Conservation (phyloP, 92 coral and sea anemone genomes). For the Porites evermanni region DNA sequence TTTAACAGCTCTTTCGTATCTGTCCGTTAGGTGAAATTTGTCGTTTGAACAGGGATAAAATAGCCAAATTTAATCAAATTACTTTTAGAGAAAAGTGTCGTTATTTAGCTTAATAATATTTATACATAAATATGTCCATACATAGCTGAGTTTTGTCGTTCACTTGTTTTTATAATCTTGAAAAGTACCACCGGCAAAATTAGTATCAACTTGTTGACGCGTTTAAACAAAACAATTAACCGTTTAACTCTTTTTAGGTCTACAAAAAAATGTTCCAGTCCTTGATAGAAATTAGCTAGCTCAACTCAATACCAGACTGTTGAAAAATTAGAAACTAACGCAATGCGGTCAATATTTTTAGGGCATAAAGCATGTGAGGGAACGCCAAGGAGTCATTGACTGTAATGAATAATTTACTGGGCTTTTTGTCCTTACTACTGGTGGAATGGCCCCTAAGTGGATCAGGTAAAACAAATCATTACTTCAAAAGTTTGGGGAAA, state of each 20-base stretch:
- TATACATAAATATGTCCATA: neutral
- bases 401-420: constrained; percentile 54
- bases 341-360: neutral
- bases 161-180: constrained; percentile 14
- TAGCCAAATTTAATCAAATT: neutral
- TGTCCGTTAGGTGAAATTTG: too few relatives aligned
- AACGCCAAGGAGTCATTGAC: constrained; percentile 1
- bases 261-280: too few relatives aligned
- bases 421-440: constrained; percentile 42
- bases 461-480: constrained; percentile 28
- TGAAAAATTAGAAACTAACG: neutral
- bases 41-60: too few relatives aligned
- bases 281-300: neutral
- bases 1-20: too few relatives aligned
- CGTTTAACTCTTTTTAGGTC: neutral
- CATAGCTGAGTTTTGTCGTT: neutral
- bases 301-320: neutral
- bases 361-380: constrained; percentile 40
- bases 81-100: neutral
- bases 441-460: constrained; percentile 48
- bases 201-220: constrained; percentile 6
- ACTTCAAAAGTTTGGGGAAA: neutral
- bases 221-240: neutral
- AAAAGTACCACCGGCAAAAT: constrained; percentile 3
- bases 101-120: neutral